Percentiles rank a stretch among this genome's conserved stretches.
Conservation (phyloP, 2,888 invertebrate species). For the Eristalinus sepulchralis region DNA sequence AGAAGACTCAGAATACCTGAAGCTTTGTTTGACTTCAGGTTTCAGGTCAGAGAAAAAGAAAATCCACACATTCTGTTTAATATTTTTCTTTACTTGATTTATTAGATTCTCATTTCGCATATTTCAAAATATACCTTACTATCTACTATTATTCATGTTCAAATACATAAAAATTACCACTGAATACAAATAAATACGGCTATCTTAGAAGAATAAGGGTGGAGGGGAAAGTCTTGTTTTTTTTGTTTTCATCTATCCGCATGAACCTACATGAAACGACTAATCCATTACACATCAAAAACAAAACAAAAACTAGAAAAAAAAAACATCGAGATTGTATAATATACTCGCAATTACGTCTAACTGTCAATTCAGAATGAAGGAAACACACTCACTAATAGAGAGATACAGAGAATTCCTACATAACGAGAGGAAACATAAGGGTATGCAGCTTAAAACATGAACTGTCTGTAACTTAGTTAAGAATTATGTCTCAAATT, state of each 20-base stretch:
- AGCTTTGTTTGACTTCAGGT: too few relatives aligned
- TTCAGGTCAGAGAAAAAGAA: background rate
- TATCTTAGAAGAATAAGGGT: constrained; percentile 45
- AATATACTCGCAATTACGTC: background rate
- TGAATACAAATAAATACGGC: constrained; percentile 65
- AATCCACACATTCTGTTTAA: background rate
- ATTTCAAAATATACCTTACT: constrained; percentile 70
- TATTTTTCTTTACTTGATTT: constrained; percentile 21
- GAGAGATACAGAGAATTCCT: constrained; percentile 49
- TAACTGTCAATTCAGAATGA: background rate
- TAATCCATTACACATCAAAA: constrained; percentile 8
- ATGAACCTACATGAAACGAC: constrained; percentile 45
- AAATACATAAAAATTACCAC: constrained; percentile 56
- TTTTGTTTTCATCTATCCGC: constrained; percentile 14
- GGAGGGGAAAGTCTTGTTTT: constrained; percentile 51
- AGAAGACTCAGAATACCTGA: too few relatives aligned
- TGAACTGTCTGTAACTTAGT: constrained; percentile 20
- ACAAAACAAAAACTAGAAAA: too few relatives aligned
- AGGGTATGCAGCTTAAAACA: constrained; percentile 25
- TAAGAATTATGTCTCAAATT: background rate
- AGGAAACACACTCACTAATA: background rate
- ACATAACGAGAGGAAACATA: constrained; percentile 29
- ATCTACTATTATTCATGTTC: constrained; percentile 63
- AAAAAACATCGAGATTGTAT: constrained; percentile 1
- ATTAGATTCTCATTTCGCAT: constrained; percentile 44